Evolutionary conservation across 2,888 invertebrate species (phyloP), one percentile per base, ranked within the genome.

Genomic region (Nomada fucata): DNA sequence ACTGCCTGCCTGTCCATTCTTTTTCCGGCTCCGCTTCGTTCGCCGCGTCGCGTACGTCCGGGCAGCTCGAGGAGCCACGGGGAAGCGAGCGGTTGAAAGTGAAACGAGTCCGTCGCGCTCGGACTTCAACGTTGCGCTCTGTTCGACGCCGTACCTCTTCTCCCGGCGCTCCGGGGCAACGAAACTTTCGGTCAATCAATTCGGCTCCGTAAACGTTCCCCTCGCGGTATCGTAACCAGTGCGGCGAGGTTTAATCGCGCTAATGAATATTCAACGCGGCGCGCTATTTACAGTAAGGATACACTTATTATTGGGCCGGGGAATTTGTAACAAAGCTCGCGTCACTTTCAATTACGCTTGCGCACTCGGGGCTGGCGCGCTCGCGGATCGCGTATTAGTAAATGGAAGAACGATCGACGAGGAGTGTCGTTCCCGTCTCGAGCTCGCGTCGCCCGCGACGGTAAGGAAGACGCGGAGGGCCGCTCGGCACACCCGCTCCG

Each of bases 181-280:
- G 53, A 61, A 69, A 53, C 47, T 42, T 59, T 64, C 47, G 5
- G 20, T 23, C 73, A 52, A 82, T 72, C 61, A 64, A 83, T 79
- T 76, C 53, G 68, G 67, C 82, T 64, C 63, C 77, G 42, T 55
- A 76, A 47, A 87, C 76, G 83, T 76, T 80, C 64, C 50, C 36
- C 47, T 9, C 52, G 29, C 44, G 53, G 15, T 60, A 61, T 50
- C 76, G 68, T 65, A 67, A 74, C 73, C 73, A 79, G 83, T 76
- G 83, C 76, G 59, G 50, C 63, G 55, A 57, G 73, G 73, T 83
- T 85, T 71, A 63, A 85, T 73, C 72, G 29, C 2, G 36, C 63
- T 78, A 67, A 73, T 87, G 78, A 86, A 87, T 87, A 86, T 87
- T 83, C 73, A 79, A 70, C 70, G 50, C 53, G 44, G 42, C 47